These are phyloP conservation scores for Tichodroma muraria DNA, from an alignment of 2,113 vertebrate species.

Conservation along the genomic window DNA sequence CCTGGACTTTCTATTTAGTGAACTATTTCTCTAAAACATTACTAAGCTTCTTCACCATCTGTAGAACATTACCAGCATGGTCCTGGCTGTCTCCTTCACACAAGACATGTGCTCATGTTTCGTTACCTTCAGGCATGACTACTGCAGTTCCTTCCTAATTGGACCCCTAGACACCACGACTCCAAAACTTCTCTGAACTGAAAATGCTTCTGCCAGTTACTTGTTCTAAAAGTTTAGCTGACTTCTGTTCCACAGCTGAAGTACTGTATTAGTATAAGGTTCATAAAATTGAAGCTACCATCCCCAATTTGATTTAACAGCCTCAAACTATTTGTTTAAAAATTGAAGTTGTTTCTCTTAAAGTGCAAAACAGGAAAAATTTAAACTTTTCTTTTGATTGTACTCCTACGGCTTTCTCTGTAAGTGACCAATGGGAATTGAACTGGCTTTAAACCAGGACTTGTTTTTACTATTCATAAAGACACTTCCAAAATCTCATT, in stretches of 20 bases:
- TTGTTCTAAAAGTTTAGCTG: neutral
- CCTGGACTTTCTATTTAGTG: neutral
- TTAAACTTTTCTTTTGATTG: neutral
- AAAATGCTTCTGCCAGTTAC: neutral
- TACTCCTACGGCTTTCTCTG: neutral
- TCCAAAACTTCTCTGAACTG: constrained; percentile 41
- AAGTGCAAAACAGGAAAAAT: neutral
- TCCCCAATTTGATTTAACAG: neutral
- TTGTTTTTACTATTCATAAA: neutral
- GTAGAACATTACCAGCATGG: neutral
- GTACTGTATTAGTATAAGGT: neutral
- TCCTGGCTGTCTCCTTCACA: neutral
- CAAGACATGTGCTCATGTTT: neutral
- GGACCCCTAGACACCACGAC: constrained; percentile 41
- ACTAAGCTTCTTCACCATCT: neutral
- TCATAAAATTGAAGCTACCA: neutral
- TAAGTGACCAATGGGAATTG: neutral
- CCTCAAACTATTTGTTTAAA: neutral
- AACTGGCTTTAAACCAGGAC: neutral
- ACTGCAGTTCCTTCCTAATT: constrained; percentile 66
- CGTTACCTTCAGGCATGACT: constrained; percentile 57
- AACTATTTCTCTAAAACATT: neutral
- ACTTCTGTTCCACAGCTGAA: neutral
- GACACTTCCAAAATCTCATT: neutral
- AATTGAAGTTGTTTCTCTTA: neutral